A percentile compares a stretch with the other conserved stretches of the same genome.
Conservation (phyloP, 2,888 invertebrate species). For the Aleiodes leptofemur region DNA sequence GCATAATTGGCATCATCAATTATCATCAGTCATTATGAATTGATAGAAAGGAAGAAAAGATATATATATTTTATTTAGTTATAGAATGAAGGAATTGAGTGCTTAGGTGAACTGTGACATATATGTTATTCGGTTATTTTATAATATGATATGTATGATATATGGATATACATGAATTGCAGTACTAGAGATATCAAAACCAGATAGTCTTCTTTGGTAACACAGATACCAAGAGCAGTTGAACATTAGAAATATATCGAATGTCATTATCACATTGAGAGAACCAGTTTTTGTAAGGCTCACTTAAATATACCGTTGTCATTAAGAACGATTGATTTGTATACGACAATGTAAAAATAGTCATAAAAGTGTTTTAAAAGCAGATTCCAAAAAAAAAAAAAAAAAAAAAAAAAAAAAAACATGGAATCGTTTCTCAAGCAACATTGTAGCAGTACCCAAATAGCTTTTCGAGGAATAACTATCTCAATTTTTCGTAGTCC, state of each 20-base stretch:
- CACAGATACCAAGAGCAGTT: conserved; percentile 14
- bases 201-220: conserved; percentile 29
- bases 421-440: neutral
- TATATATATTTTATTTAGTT: too few species aligned
- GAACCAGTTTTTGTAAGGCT: conserved; percentile 30
- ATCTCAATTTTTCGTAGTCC: conserved; percentile 46
- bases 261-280: conserved; percentile 44
- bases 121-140: too few species aligned
- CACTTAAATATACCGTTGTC: conserved; percentile 8
- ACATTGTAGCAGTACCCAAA: conserved; percentile 17
- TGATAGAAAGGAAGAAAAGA: too few species aligned
- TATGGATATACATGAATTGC: conserved; percentile 23
- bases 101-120: too few species aligned
- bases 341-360: conserved; percentile 12
- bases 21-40: neutral
- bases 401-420: neutral
- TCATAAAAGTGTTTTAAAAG: conserved; percentile 15
- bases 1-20: conserved; percentile 6
- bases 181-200: conserved; percentile 21
- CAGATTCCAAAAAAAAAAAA: neutral
- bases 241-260: conserved; percentile 26
- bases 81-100: too few species aligned
- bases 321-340: conserved; percentile 19
- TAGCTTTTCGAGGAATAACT: conserved; percentile 51
- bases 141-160: neutral